These are phyloP conservation scores for Trachelus stipa DNA, from an alignment of 2,888 invertebrate species.

Conservation along the genomic window DNA sequence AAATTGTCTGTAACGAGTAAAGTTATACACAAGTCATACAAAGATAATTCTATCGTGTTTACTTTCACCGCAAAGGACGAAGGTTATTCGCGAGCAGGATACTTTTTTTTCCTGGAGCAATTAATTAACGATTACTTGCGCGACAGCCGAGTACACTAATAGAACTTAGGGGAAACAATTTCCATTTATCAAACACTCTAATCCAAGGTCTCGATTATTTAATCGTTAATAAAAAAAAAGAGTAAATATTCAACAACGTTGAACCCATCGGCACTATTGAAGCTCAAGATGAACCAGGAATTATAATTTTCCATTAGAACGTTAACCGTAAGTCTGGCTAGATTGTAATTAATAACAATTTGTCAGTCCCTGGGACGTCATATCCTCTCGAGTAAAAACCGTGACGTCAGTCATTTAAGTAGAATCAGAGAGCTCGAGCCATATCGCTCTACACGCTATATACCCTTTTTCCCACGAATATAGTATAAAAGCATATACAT, in stretches of 20 bases:
- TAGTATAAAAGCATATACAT: not conserved
- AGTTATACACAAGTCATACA: not conserved
- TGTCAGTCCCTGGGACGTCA: not conserved
- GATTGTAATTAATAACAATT: conserved; percentile 3
- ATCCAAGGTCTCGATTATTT: not conserved
- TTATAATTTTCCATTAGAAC: not conserved
- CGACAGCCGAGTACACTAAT: not conserved
- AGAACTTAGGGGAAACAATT: not conserved
- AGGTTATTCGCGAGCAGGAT: not conserved
- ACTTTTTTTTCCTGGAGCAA: not conserved
- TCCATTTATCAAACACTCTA: not conserved
- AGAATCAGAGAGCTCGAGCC: not conserved
- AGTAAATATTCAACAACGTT: not conserved
- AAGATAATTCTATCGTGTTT: not conserved
- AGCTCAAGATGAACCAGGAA: not conserved
- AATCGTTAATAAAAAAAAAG: not conserved
- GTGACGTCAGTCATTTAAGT: conserved; percentile 1
- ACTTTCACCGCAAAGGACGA: not conserved
- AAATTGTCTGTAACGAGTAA: not conserved
- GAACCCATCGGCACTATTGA: not conserved
- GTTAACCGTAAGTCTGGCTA: not conserved
- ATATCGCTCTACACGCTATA: not conserved
- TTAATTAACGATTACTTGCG: not conserved
- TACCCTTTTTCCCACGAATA: not conserved
- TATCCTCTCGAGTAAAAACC: not conserved